Percentiles rank a stretch among this genome's conserved stretches.
These are phyloP conservation scores for Tenthredo notha DNA, from an alignment of 2,888 invertebrate species.

Conservation along the genomic window DNA sequence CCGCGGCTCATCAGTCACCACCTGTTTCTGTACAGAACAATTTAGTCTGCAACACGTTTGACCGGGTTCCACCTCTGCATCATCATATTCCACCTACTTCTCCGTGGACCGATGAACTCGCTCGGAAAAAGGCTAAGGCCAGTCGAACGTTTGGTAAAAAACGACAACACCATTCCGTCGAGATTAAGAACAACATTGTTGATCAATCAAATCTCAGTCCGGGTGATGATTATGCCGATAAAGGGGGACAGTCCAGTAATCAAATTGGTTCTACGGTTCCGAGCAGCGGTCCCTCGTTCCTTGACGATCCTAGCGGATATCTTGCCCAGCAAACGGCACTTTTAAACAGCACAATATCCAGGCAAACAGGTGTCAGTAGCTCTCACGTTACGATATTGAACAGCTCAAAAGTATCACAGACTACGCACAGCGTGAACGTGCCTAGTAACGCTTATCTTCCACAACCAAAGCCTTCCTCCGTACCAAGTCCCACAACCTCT, in stretches of 20 bases:
- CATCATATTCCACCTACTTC: constrained; percentile 83
- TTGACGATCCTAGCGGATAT: constrained; percentile 95
- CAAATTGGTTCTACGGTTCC: constrained; percentile 63
- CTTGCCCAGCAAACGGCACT: constrained; percentile 94
- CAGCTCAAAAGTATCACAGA: constrained; percentile 64
- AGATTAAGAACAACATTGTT: constrained; percentile 73
- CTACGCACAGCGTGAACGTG: constrained; percentile 54
- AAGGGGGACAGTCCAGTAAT: constrained; percentile 59
- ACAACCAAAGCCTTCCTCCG: constrained; percentile 71
- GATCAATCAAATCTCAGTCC: constrained; percentile 69
- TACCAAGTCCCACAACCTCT: constrained; percentile 72
- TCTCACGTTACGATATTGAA: constrained; percentile 71
- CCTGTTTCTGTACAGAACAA: constrained; percentile 68
- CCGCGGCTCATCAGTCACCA: constrained; percentile 63
- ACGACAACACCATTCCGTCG: constrained; percentile 79
- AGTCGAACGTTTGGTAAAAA: constrained; percentile 80
- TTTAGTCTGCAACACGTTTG: constrained; percentile 81
- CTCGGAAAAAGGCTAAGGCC: constrained; percentile 82
- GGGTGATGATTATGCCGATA: constrained; percentile 72
- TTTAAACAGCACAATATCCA: constrained; percentile 89
- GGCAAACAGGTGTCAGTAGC: constrained; percentile 80
- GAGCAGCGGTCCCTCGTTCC: constrained; percentile 86
- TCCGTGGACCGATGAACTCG: constrained; percentile 81
- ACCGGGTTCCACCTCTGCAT: constrained; percentile 87
- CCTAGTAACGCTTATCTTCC: constrained; percentile 68